Base-by-base conservation (phyloP, 2,888 invertebrate genomes). In the Himalopsyche japonica region DNA sequence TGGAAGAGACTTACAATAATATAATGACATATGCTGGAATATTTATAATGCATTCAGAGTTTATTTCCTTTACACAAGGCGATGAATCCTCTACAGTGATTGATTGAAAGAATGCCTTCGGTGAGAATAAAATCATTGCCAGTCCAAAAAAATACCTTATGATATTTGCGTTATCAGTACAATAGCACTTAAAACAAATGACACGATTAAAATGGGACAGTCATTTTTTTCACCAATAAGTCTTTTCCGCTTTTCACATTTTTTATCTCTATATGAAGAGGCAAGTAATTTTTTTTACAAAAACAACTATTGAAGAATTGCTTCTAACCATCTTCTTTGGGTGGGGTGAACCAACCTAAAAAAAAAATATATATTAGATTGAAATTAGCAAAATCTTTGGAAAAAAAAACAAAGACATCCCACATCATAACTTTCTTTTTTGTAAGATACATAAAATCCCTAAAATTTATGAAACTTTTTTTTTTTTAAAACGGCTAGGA, bases 271-370 rank as follows among this genome's bases (percentile, higher is more conserved):
- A 77, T 43, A 79, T 48, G 20, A 47, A 79, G 79, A 79, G 79
- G 48, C 79, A 79, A 48, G 79, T 37, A 27, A 30, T 48, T 18
- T 47, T n/a, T 48, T 47, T 79, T 79, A 79, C 37, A 79, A 79
- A 79, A 79, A 48, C 37, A 79, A 27, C 70, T 70, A 70, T 81
- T 78, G 15, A 79, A 77, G 48, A 80, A 76, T 80, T 24, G n/a
- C 20, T 48, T 70, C 96, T 97, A 97, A 93, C 97, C 97, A 92
- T 97, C 97, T 93, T 97, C 97, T 91, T 97, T 97, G 43, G 97
- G 97, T 82, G 97, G 97, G 89, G 97, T 97, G 91, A 97, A 97
- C 97, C 97, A 97, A 88, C 97, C 97, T 97, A 92, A 87, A 85
- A 86, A 43, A 82, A 20, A 57, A 34, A 76, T 82, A 32, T 3